Percentiles rank a stretch among this genome's conserved stretches.
phyloP scores from a whole-genome alignment of 2,888 invertebrate genomes.

The Pammene aurita region DNA sequence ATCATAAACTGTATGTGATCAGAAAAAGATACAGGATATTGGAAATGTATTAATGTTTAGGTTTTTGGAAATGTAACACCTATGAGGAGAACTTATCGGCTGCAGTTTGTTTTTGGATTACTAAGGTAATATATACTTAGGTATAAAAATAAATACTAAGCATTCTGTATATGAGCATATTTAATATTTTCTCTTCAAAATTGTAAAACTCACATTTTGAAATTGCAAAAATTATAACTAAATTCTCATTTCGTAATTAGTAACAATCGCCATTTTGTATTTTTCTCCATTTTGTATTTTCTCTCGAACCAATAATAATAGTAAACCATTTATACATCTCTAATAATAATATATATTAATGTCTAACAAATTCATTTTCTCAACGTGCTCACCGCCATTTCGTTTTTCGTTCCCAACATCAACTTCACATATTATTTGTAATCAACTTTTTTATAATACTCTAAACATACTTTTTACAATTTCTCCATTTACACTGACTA shows the following conservation, averaged over 20 bases:
- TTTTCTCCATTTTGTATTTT: constrained; percentile 70
- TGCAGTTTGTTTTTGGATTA: too few species aligned
- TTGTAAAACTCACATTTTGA: constrained; percentile 84
- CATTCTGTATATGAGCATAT: constrained; percentile 80
- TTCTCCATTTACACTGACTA: constrained; percentile 72
- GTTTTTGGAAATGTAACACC: too few species aligned
- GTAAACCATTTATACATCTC: constrained; percentile 83
- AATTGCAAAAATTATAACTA: constrained; percentile 83
- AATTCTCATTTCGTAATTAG: constrained; percentile 83
- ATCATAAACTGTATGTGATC: too few species aligned
- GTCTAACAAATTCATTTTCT: constrained; percentile 82
- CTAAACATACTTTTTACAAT: constrained; percentile 80
- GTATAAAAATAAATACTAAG: constrained; percentile 58
- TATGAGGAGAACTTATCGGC: too few species aligned
- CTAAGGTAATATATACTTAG: too few species aligned
- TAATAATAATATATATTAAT: constrained; percentile 82
- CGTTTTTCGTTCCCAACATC: constrained; percentile 74
- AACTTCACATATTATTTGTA: constrained; percentile 72
- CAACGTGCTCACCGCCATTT: constrained; percentile 75
- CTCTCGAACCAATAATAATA: constrained; percentile 80
- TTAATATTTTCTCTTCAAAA: constrained; percentile 84
- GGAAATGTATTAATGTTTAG: too few species aligned
- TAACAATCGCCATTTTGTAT: constrained; percentile 81
- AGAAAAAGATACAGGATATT: too few species aligned
- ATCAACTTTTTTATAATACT: constrained; percentile 75